A percentile compares a stretch with the other conserved stretches of the same genome.
Conservation (phyloP, 2,113 vertebrate species). For the Hippoglossus stenolepis region DNA sequence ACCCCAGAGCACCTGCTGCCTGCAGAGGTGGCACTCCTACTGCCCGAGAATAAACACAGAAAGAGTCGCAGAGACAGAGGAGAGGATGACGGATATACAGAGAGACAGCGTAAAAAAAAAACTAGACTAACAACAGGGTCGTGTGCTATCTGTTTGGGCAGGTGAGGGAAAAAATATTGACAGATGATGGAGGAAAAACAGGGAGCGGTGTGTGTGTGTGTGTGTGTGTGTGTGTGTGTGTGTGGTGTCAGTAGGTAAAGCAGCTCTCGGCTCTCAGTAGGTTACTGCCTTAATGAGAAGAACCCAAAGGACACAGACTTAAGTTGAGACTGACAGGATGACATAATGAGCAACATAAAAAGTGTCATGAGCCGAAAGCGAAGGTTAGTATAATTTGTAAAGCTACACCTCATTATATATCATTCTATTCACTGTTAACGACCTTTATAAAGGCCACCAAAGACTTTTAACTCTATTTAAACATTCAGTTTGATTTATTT, state of each 20-base stretch:
- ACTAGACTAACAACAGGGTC: constrained; percentile 26
- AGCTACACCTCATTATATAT: constrained; percentile 10
- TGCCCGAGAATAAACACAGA: constrained; percentile 42
- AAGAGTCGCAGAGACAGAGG: constrained; percentile 4
- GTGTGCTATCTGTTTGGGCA: neutral
- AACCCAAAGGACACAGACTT: constrained; percentile 21
- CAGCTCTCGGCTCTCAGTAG: constrained; percentile 43
- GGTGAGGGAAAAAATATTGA: constrained; percentile 15
- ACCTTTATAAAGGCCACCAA: constrained; percentile 17
- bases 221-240: too few relatives aligned
- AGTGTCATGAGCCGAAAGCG: constrained; percentile 1
- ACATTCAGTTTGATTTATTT: neutral
- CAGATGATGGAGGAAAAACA: constrained; percentile 31
- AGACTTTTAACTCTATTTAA: neutral
- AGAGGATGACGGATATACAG: constrained; percentile 16
- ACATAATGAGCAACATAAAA: constrained; percentile 52
- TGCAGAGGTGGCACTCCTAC: constrained; percentile 49
- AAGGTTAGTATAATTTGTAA: constrained; percentile 25
- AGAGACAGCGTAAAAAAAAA: constrained; percentile 26
- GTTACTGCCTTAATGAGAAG: constrained; percentile 59
- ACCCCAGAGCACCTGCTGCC: constrained; percentile 62
- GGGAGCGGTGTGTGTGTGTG: neutral
- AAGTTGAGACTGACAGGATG: constrained; percentile 19
- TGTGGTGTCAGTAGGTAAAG: too few relatives aligned
- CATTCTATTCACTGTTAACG: constrained; percentile 20